Base-by-base conservation (phyloP, 2,888 invertebrate species). In the Rosalia funebris region DNA sequence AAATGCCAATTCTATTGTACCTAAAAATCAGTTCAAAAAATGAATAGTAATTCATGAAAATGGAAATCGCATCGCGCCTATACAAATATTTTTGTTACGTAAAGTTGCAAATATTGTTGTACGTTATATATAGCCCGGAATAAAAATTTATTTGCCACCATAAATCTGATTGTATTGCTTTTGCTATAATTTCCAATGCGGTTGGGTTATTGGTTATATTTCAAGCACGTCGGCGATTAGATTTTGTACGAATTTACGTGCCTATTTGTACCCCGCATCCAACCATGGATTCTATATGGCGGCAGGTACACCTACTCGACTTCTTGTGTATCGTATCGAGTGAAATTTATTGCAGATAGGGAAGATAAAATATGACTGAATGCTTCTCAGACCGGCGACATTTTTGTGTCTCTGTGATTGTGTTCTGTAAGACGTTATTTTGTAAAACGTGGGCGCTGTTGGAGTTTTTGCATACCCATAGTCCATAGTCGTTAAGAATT, bases 131-230 rank as follows among this genome's bases (percentile, higher is more conserved):
- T 53, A 10, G 32, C 15, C 39, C n/a, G 53, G 32, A 44, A 53
- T 53, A 53, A 53, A 42, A 53, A 53, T 53, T 41, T 53, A 53
- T 53, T 32, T 16, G 42, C 15, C 19, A 2, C 32, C 34, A 42
- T 53, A 53, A 53, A 53, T 53, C 53, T 17, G 11, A 31, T 16
- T n/a, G 15, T 32, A 53, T 42, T 45, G 56, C 31, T 20, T 56
- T 41, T 46, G 45, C 46, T 56, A 46, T 46, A 46, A 56, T 56
- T 56, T 56, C 46, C 46, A 56, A 41, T 25, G 20, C 56, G 14
- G 16, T 17, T 9, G 25, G 12, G 15, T 47, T 56, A 56, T 56
- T 45, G 56, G 39, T 46, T 32, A 56, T 56, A 56, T 47, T 39
- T 56, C 46, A 56, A 39, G 44, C 15, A 19, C 19, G n/a, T 55